A percentile compares a stretch with the other conserved stretches of the same genome.
These are phyloP conservation scores for Drosophila kuntzei DNA, from an alignment of 2,888 invertebrate species.

Conservation along the genomic window DNA sequence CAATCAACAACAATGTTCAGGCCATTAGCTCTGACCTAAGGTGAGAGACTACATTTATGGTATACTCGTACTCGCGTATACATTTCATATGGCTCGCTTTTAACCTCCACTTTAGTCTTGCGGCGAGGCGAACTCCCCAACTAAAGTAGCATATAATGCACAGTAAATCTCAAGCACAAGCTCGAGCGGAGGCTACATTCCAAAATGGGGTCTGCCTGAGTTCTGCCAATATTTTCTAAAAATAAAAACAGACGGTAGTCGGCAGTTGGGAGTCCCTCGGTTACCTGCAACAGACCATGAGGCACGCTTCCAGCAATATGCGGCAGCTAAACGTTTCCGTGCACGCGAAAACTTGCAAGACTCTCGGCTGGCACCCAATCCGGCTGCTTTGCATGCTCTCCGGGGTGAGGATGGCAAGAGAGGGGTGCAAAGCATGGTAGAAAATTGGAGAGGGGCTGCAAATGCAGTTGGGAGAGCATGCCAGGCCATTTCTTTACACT, in stretches of 20 bases:
- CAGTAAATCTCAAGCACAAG: slow-evolving; percentile 52
- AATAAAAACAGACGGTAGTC: slow-evolving; percentile 73
- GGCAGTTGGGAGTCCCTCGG: slow-evolving; percentile 19
- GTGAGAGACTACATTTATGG: slow-evolving; percentile 48
- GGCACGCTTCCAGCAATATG: slow-evolving; percentile 65
- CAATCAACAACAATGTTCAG: slow-evolving; percentile 31
- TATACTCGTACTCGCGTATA: slow-evolving; percentile 16
- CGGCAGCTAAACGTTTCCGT: slow-evolving; percentile 78
- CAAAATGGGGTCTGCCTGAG: slow-evolving; percentile 19
- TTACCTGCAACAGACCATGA: slow-evolving; percentile 38
- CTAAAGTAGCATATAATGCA: slow-evolving; percentile 66
- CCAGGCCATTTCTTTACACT: slow-evolving; percentile 72
- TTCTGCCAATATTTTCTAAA: slow-evolving; percentile 77
- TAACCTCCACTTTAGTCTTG: slow-evolving; percentile 29
- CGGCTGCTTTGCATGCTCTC: slow-evolving; percentile 54
- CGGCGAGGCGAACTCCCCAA: slow-evolving; percentile 5
- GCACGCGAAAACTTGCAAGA: slow-evolving; percentile 68
- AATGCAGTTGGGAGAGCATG: slow-evolving; percentile 56
- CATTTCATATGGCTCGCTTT: slow-evolving; percentile 19
- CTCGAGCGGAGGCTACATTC: slow-evolving; percentile 29
- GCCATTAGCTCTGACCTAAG: slow-evolving; percentile 45
- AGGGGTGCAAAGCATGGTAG: not conserved
- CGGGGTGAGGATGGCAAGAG: not conserved
- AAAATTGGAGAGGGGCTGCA: slow-evolving; percentile 3
- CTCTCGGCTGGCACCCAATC: slow-evolving; percentile 22